Evolutionary conservation across 30 jellyfish, hydroid and myxozoan genomes (phyloP).

Genomic region (Cassiopea xamachana): DNA sequence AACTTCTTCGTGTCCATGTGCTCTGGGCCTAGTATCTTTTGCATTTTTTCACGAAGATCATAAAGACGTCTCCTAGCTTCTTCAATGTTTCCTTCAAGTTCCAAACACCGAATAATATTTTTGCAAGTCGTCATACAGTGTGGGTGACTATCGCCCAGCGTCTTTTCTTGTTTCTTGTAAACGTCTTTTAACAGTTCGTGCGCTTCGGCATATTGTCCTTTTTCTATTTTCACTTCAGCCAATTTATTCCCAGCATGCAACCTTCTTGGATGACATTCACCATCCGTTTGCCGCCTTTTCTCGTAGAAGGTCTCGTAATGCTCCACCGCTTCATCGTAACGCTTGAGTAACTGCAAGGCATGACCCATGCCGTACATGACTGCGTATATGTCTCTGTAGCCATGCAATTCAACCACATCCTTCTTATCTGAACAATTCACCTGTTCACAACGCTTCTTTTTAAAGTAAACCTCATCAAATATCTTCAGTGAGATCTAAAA

Average conservation of each 20-base stretch:
- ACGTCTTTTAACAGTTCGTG: slow-evolving; percentile 12
- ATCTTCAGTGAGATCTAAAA: slow-evolving; percentile 12
- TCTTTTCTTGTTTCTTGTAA: slow-evolving; percentile 22
- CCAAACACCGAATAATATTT: slow-evolving; percentile 5
- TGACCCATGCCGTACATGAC: slow-evolving; percentile 61
- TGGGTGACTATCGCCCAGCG: slow-evolving; percentile 43
- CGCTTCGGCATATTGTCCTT: slow-evolving; percentile 6
- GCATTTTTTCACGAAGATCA: slow-evolving; percentile 18
- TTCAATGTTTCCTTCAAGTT: background rate
- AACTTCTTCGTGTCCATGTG: slow-evolving; percentile 23
- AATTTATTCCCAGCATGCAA: slow-evolving; percentile 63
- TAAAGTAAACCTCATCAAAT: slow-evolving; percentile 44
- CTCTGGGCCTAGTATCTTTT: slow-evolving; percentile 13
- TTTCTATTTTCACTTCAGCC: slow-evolving; percentile 26
- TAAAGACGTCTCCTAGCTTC: slow-evolving; percentile 22
- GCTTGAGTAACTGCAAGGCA: slow-evolving; percentile 39
- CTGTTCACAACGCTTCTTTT: slow-evolving; percentile 7
- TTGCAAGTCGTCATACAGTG: slow-evolving; percentile 19
- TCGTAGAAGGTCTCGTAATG: slow-evolving; percentile 31
- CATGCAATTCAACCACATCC: slow-evolving; percentile 12
- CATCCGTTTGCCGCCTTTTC: slow-evolving; percentile 33
- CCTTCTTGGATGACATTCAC: slow-evolving; percentile 55
- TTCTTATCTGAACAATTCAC: background rate
- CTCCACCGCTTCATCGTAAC: slow-evolving; percentile 47
- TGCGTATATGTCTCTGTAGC: slow-evolving; percentile 44